A percentile compares a stretch with the other conserved stretches of the same genome.
These are phyloP conservation scores for Tychaedon coryphoeus DNA, from an alignment of 2,113 vertebrate genomes.

Conservation along the genomic window DNA sequence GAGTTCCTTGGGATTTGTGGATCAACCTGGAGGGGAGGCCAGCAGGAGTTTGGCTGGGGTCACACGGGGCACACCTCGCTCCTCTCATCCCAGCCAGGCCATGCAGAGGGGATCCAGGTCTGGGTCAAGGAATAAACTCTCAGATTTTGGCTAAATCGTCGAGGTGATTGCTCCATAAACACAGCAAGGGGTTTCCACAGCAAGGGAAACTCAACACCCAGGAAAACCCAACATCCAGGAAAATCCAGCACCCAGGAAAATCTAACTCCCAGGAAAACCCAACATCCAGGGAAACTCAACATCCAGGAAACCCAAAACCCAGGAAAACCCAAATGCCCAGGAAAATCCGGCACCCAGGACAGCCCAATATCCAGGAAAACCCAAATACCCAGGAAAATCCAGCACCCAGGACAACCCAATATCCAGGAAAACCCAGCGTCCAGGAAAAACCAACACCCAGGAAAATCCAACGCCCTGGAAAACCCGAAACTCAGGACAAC, in stretches of 20 bases:
- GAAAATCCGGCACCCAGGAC: rapidly evolving
- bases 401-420: rapidly evolving
- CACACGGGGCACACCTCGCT: rapidly evolving
- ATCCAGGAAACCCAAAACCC: rapidly evolving
- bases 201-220: rapidly evolving
- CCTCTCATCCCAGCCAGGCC: not conserved
- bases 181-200: rapidly evolving
- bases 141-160: not conserved
- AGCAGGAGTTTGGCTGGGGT: not conserved
- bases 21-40: not conserved
- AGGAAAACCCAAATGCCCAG: rapidly evolving
- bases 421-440: rapidly evolving
- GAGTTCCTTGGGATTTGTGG: not conserved
- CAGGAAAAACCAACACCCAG: rapidly evolving
- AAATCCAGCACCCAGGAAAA: rapidly evolving
- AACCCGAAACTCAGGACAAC: no score
- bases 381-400: not conserved
- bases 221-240: rapidly evolving
- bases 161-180: rapidly evolving
- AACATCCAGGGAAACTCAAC: rapidly evolving
- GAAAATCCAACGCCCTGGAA: rapidly evolving
- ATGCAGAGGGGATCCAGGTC: not conserved
- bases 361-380: rapidly evolving
- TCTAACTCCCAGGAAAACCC: rapidly evolving
- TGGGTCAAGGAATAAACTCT: not conserved